Evolutionary conservation across 2,888 invertebrate species (phyloP).

Genomic region (Ectemnius continuus): DNA sequence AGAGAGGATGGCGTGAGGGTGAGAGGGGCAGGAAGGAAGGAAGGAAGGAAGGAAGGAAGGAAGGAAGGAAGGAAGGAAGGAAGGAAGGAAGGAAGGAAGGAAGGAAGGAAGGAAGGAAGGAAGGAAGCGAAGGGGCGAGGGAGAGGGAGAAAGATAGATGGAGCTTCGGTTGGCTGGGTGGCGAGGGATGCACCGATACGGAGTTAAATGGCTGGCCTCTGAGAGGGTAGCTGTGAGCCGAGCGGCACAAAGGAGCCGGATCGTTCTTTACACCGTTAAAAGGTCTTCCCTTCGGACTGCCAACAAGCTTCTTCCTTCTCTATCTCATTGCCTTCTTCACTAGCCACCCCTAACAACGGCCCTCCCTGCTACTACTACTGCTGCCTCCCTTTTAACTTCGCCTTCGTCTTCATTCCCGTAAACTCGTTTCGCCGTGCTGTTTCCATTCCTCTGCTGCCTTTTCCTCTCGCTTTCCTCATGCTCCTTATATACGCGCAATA

Average conservation of each 20-base stretch:
- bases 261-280: conserved; percentile 55
- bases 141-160: not conserved
- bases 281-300: conserved; percentile 29
- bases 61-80: not conserved
- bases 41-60: not conserved
- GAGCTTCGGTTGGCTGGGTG: not conserved
- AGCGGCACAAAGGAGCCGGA: conserved; percentile 50
- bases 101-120: no score
- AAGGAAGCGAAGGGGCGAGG: not conserved
- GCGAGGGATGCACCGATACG: conserved; percentile 33
- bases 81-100: not conserved
- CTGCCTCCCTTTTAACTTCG: not conserved
- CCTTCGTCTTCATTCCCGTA: not conserved
- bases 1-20: not conserved
- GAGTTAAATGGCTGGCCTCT: conserved; percentile 44
- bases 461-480: not conserved
- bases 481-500: not conserved
- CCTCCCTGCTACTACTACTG: not conserved
- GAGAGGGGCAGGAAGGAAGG: conserved; percentile 5
- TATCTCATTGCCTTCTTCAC: conserved; percentile 17
- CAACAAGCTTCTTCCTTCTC: conserved; percentile 39
- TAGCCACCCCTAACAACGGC: not conserved
- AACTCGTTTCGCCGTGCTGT: not conserved
- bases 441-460: conserved; percentile 3
- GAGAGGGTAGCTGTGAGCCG: conserved; percentile 39